Conservation (phyloP, 2,888 invertebrate genomes). For the Catocala nupta region DNA sequence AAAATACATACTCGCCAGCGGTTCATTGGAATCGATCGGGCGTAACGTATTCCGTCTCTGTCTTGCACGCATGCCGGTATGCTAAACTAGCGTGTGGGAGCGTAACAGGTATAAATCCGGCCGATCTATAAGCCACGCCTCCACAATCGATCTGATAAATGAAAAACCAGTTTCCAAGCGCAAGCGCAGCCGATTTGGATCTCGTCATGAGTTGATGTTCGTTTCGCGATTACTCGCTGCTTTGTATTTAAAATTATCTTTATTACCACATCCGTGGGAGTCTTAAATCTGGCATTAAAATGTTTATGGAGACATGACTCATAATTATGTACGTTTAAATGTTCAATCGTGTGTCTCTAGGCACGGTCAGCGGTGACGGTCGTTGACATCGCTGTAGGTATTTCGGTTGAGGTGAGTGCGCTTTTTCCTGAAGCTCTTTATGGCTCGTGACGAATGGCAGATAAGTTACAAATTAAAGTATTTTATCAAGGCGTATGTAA, state of each 20-base stretch:
- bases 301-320: slow-evolving; percentile 71
- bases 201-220: slow-evolving; percentile 69
- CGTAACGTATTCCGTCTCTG: slow-evolving; percentile 66
- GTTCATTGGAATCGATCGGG: slow-evolving; percentile 71
- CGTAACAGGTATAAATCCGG: slow-evolving; percentile 62
- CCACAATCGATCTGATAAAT: slow-evolving; percentile 82
- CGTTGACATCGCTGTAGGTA: slow-evolving; percentile 36
- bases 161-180: slow-evolving; percentile 71
- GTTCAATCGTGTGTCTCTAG: slow-evolving; percentile 54
- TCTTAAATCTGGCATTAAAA: slow-evolving; percentile 67
- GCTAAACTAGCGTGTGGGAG: slow-evolving; percentile 42
- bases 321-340: slow-evolving; percentile 67
- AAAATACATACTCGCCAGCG: slow-evolving; percentile 58
- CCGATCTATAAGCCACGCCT: slow-evolving; percentile 73
- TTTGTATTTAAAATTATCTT: slow-evolving; percentile 82
- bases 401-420: too few relatives aligned
- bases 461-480: too few relatives aligned
- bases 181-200: slow-evolving; percentile 72
- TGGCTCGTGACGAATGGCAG: too few relatives aligned
- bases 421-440: too few relatives aligned
- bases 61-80: slow-evolving; percentile 43
- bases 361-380: slow-evolving; percentile 44
- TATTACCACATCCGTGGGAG: slow-evolving; percentile 79
- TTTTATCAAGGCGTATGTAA: too few relatives aligned
- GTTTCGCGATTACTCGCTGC: slow-evolving; percentile 67